phyloP scores from a whole-genome alignment of 1,140 invertebrate species.

The Drosophila watanabei region DNA sequence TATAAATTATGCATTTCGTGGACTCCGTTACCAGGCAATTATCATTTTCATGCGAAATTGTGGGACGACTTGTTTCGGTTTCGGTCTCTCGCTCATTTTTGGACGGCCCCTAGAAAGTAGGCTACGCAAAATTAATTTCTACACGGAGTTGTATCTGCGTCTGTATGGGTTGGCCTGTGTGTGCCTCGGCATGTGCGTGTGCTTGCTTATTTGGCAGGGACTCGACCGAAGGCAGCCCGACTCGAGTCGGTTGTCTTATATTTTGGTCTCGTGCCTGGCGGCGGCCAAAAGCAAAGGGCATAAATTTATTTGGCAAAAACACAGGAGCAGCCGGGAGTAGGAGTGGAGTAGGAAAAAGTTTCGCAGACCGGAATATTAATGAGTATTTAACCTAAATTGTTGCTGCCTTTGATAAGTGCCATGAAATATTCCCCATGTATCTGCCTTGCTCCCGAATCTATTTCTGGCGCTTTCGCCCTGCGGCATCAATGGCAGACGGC shows the following conservation, averaged over 20 bases:
- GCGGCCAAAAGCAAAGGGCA: conserved; percentile 66
- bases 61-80: conserved; percentile 19
- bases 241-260: conserved; percentile 41
- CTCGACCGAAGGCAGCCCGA: background rate
- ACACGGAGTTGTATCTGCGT: background rate
- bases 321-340: conserved; percentile 12
- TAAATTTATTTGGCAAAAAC: conserved; percentile 83
- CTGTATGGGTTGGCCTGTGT: conserved; percentile 23
- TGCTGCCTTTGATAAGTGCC: conserved; percentile 84
- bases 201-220: conserved; percentile 54
- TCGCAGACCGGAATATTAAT: conserved; percentile 84
- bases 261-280: conserved; percentile 62
- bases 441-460: conserved; percentile 11
- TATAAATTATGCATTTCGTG: conserved; percentile 79
- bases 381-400: conserved; percentile 85
- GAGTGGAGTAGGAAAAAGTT: conserved; percentile 50
- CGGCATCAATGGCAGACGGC: conserved; percentile 56
- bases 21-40: conserved; percentile 73
- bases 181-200: conserved; percentile 53
- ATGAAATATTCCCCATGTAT: conserved; percentile 74
- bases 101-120: conserved; percentile 56
- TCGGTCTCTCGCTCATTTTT: conserved; percentile 27
- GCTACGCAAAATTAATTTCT: conserved; percentile 67
- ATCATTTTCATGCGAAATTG: conserved; percentile 70
- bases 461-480: conserved; percentile 17